These are phyloP conservation scores for Cirrhinus mrigala DNA, from an alignment of 2,797 vertebrate genomes.

Conservation along the genomic window DNA sequence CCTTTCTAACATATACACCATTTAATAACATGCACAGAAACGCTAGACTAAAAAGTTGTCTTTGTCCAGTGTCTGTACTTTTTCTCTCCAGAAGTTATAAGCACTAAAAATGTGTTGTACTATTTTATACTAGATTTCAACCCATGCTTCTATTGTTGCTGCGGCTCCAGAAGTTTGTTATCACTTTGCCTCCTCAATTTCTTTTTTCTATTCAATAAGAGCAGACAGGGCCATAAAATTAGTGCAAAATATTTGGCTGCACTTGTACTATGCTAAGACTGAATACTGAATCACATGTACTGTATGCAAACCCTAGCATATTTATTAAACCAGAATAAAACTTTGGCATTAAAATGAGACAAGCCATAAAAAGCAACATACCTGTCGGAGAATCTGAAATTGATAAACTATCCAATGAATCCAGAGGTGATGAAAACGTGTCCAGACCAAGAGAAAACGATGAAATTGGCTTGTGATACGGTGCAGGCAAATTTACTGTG, in stretches of 20 bases:
- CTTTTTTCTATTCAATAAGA: neutral
- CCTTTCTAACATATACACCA: neutral
- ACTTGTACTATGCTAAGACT: neutral
- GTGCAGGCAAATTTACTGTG: conserved; percentile 78
- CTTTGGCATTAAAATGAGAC: too few relatives aligned
- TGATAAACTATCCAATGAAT: conserved; percentile 86
- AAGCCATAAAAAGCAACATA: conserved; percentile 59
- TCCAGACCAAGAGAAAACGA: conserved; percentile 81
- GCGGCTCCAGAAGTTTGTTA: neutral
- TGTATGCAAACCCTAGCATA: neutral
- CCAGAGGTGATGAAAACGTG: conserved; percentile 77
- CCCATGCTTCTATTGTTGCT: neutral
- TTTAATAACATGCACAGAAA: neutral
- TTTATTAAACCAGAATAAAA: too few relatives aligned
- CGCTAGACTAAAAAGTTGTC: neutral
- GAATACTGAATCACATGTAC: neutral
- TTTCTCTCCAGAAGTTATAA: neutral
- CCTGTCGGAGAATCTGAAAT: conserved; percentile 88
- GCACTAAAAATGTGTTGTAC: neutral
- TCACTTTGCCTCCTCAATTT: too few relatives aligned
- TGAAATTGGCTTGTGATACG: conserved; percentile 78
- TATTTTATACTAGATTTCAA: neutral
- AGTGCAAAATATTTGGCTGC: neutral
- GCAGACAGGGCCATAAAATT: neutral
- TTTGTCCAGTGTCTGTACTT: neutral